Evolutionary conservation across 1,140 invertebrate species (phyloP).

Genomic region (Sweltsa coloradensis): DNA sequence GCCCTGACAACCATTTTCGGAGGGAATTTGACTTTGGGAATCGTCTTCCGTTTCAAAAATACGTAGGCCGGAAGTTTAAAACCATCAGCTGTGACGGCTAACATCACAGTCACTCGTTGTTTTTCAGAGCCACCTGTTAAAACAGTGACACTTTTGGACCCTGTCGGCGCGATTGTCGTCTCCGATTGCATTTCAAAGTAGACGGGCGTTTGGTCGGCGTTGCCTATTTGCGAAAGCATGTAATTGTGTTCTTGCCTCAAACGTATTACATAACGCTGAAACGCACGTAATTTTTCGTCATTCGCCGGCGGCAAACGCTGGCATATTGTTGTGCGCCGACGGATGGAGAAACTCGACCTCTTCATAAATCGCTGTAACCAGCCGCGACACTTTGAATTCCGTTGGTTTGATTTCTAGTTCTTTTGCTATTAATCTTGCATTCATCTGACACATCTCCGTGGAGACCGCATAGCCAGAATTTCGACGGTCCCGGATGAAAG

Average conservation of each 20-base stretch:
- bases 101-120: slow-evolving; percentile 11
- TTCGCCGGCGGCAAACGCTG: slow-evolving; percentile 6
- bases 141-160: slow-evolving; percentile 6
- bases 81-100: slow-evolving; percentile 12
- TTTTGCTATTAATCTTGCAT: too few relatives aligned
- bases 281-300: slow-evolving; percentile 11
- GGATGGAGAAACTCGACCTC: slow-evolving; percentile 3
- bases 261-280: slow-evolving; percentile 4
- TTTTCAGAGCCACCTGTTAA: slow-evolving; percentile 5
- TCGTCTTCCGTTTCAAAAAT: slow-evolving; percentile 10
- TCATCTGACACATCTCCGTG: too few relatives aligned
- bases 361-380: slow-evolving; percentile 11
- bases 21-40: slow-evolving; percentile 9
- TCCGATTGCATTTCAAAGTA: slow-evolving; percentile 15
- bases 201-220: slow-evolving; percentile 14
- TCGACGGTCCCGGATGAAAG: too few relatives aligned
- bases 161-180: slow-evolving; percentile 8
- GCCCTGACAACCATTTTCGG: slow-evolving; percentile 9
- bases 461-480: too few relatives aligned
- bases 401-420: not conserved
- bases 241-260: slow-evolving; percentile 11
- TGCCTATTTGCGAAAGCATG: slow-evolving; percentile 11
- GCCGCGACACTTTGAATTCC: slow-evolving; percentile 6
- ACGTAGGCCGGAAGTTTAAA: slow-evolving; percentile 13
- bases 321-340: slow-evolving; percentile 3